Evolutionary conservation across 2,888 invertebrate genomes (phyloP), one percentile per base, ranked within the genome.

Genomic region (Horisme vitalbata): DNA sequence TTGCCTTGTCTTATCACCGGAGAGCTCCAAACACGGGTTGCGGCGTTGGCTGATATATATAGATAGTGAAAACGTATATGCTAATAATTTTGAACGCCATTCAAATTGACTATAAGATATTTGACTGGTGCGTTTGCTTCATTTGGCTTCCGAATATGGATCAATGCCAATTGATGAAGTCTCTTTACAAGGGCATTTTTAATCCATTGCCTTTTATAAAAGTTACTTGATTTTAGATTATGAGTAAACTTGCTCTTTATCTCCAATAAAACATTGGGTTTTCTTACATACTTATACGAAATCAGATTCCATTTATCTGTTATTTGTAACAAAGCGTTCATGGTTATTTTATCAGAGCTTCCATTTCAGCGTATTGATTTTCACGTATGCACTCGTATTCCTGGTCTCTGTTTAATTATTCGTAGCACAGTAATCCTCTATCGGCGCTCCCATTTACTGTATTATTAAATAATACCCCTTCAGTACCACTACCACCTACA

Each of bases 291-390:
- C 24, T 10, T 10, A 24, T 4, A 24, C 8, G 10, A 24, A 24
- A 10, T 10, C 10, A 10, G 10, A 10, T 24, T 10, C 9, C 9
- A 4, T 24, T 3, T 10, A 8, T 3, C 21, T 8, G n/a, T 8
- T 1, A 21, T 7, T 21, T 8, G 6, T n/a, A 5, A 21, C 21
- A 21, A 4, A 18, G 7, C 18, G 7, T 18, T 4, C 1, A 21
- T 21, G 8, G 8, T 21, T 21, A 8, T 8, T 21, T 9, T 11
- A 11, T 15, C 11, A 35, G 11, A 23, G 14, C 23, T 30, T 14
- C 14, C 31, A 38, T 31, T 15, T 39, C 15, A 10, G 9, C 31
- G 36, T 36, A 37, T 44, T 31, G 26, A 44, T 37, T 41, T 34
- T 20, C 13, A 8, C 9, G 8, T 13, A 13, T 28, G 28, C 13